A percentile compares a stretch with the other conserved stretches of the same genome.
Evolutionary conservation across 1,140 invertebrate genomes (phyloP).

Genomic region (Bombus superbus): DNA sequence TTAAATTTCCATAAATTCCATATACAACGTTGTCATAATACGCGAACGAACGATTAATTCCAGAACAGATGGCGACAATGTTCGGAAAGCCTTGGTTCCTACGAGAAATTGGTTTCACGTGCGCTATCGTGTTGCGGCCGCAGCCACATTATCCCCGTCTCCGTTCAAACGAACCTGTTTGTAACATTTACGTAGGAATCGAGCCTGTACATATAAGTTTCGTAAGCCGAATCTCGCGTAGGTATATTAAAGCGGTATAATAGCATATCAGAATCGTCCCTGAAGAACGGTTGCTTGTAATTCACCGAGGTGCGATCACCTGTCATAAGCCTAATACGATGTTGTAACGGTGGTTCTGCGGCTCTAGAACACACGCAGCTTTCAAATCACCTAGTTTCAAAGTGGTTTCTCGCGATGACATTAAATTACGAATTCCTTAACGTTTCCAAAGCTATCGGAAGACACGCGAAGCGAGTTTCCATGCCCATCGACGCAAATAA

Average conservation of each 20-base stretch:
- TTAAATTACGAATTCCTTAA: conserved; percentile 38
- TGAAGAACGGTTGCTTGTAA: conserved; percentile 28
- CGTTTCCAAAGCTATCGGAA: neutral
- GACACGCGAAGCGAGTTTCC: neutral
- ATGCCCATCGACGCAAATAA: neutral
- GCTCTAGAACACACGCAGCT: neutral
- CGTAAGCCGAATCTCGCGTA: conserved; percentile 19
- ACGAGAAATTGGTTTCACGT: conserved; percentile 49
- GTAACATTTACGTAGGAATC: conserved; percentile 4
- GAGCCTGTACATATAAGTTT: neutral
- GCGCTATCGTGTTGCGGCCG: conserved; percentile 37
- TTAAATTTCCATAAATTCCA: conserved; percentile 45
- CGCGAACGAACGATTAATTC: conserved; percentile 50
- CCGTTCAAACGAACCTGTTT: neutral
- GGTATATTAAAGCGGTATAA: conserved; percentile 29
- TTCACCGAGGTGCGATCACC: conserved; percentile 21
- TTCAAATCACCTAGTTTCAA: conserved; percentile 27
- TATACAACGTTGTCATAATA: conserved; percentile 44
- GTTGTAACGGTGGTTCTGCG: neutral
- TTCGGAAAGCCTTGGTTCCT: conserved; percentile 44
- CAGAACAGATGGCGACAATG: conserved; percentile 48
- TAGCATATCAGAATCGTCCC: neutral
- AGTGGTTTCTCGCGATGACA: conserved; percentile 15
- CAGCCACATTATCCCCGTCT: conserved; percentile 5
- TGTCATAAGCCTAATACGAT: conserved; percentile 11